phyloP scores from a whole-genome alignment of 2,113 vertebrate species.

The Psettodes erumei region DNA sequence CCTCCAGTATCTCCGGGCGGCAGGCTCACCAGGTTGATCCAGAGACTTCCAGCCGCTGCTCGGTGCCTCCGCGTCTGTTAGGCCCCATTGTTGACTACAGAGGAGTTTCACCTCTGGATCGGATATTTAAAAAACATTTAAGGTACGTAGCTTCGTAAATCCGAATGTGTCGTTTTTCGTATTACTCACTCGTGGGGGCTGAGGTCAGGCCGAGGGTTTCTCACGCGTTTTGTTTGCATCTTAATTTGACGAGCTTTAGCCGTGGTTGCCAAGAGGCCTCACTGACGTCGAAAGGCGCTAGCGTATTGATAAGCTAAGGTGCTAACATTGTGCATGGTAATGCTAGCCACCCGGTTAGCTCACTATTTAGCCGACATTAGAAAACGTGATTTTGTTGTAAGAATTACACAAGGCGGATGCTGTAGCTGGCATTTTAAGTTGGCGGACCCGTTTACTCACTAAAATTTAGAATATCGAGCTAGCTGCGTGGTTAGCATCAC shows the following conservation, averaged over 20 bases:
- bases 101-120: slow-evolving; percentile 39
- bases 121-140: slow-evolving; percentile 28
- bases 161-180: rapidly evolving
- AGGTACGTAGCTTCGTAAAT: slow-evolving; percentile 37
- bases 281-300: slow-evolving; percentile 28
- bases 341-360: slow-evolving; percentile 33
- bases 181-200: neutral
- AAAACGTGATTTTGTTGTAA: neutral
- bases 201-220: neutral
- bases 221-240: slow-evolving; percentile 12
- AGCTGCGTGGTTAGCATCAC: slow-evolving; percentile 16
- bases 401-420: rapidly evolving
- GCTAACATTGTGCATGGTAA: slow-evolving; percentile 57
- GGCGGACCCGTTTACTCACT: too few species aligned
- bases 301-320: slow-evolving; percentile 19
- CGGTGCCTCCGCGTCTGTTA: slow-evolving; percentile 14
- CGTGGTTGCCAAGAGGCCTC: slow-evolving; percentile 54
- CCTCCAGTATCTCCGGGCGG: neutral
- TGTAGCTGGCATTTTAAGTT: rapidly evolving
- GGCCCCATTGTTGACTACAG: slow-evolving; percentile 44
- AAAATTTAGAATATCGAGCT: neutral
- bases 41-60: slow-evolving; percentile 36
- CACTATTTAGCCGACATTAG: neutral
- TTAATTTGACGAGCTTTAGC: neutral
- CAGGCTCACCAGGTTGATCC: slow-evolving; percentile 6